phyloP scores from a whole-genome alignment of 2,113 vertebrate species.

The Odobenus rosmarus region DNA sequence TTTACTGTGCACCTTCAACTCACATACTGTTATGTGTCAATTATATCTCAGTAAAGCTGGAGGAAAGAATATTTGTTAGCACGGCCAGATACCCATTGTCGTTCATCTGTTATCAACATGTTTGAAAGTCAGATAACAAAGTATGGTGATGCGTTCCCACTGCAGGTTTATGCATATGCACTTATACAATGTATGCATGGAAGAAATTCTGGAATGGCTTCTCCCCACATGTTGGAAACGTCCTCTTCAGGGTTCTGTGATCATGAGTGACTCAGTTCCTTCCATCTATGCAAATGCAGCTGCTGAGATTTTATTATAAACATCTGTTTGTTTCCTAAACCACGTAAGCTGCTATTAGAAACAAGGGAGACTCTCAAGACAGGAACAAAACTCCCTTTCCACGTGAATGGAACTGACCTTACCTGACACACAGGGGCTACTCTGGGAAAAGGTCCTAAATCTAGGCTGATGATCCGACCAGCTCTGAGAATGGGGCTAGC shows the following conservation, averaged over 20 bases:
- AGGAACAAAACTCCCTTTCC: too few species aligned
- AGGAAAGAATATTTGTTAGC: background rate
- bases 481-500: rapidly evolving
- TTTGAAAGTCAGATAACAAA: background rate
- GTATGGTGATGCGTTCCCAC: rapidly evolving
- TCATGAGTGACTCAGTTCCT: background rate
- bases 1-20: background rate
- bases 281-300: too few species aligned
- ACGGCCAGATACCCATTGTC: rapidly evolving
- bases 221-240: rapidly evolving
- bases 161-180: rapidly evolving
- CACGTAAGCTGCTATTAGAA: background rate
- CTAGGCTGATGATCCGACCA: rapidly evolving
- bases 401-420: rapidly evolving
- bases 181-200: rapidly evolving
- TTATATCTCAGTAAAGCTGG: background rate
- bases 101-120: background rate
- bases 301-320: background rate
- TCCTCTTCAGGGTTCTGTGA: background rate
- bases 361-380: background rate
- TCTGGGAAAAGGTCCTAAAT: background rate
- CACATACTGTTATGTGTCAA: rapidly evolving
- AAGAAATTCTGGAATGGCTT: too few species aligned
- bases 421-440: rapidly evolving
- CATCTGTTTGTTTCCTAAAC: background rate